Percentiles rank a stretch among this genome's conserved stretches.
These are phyloP conservation scores for Drosophila bocqueti DNA, from an alignment of 1,140 invertebrate genomes.

Conservation along the genomic window DNA sequence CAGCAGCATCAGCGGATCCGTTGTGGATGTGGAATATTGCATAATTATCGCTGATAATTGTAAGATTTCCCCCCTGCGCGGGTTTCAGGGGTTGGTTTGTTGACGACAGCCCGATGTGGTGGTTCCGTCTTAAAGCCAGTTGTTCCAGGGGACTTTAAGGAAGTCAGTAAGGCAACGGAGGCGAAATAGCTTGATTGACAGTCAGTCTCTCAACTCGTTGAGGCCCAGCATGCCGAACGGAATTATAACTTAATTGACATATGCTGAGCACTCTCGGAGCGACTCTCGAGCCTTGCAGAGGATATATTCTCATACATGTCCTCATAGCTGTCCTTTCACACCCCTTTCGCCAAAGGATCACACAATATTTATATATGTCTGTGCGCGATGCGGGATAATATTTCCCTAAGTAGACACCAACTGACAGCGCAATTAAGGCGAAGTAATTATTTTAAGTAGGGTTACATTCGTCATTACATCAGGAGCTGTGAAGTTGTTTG, in stretches of 20 bases:
- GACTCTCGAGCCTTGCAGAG: conserved; percentile 14
- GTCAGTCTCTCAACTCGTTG: conserved; percentile 53
- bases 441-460: conserved; percentile 83
- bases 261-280: conserved; percentile 60
- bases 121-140: conserved; percentile 70
- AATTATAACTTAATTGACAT: conserved; percentile 82
- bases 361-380: conserved; percentile 55
- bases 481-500: conserved; percentile 8
- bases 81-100: conserved; percentile 64
- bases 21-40: conserved; percentile 59
- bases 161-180: conserved; percentile 75
- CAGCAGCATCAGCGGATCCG: conserved; percentile 33
- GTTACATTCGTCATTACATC: conserved; percentile 76
- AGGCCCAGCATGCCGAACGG: conserved; percentile 74
- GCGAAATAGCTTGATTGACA: conserved; percentile 77
- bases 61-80: conserved; percentile 26
- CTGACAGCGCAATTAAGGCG: conserved; percentile 81
- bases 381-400: conserved; percentile 71
- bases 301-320: conserved; percentile 4
- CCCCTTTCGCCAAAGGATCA: conserved; percentile 34
- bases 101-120: conserved; percentile 61
- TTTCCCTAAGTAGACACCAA: conserved; percentile 82
- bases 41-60: conserved; percentile 82
- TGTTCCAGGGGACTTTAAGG: conserved; percentile 37
- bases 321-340: conserved; percentile 17